These are phyloP conservation scores for Eudasyphora cyanicolor DNA, from an alignment of 2,888 invertebrate species.

Conservation along the genomic window DNA sequence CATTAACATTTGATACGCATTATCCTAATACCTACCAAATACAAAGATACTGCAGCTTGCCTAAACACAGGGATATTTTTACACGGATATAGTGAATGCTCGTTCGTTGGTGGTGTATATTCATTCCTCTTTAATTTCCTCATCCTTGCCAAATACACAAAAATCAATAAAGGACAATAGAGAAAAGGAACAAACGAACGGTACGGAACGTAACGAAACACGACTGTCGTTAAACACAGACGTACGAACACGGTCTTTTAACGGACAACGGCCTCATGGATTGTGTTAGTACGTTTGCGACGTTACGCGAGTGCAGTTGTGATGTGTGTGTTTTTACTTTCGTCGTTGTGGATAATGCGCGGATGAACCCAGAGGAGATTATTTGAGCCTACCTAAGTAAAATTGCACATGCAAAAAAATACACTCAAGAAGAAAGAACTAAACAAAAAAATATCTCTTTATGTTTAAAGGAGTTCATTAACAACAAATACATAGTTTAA, in stretches of 20 bases:
- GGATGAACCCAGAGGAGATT: constrained; percentile 28
- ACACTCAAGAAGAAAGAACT: constrained; percentile 11
- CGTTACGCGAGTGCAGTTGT: constrained; percentile 61
- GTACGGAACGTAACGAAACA: constrained; percentile 52
- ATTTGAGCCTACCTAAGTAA: constrained; percentile 30
- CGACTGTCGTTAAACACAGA: constrained; percentile 3
- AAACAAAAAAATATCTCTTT: constrained; percentile 20
- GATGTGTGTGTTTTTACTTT: constrained; percentile 43
- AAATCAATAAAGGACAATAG: constrained; percentile 65
- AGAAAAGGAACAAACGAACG: constrained; percentile 27
- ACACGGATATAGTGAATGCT: neutral
- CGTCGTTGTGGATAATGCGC: constrained; percentile 37
- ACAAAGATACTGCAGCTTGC: neutral
- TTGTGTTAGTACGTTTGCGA: constrained; percentile 61
- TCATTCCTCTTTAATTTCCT: constrained; percentile 61
- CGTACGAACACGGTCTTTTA: constrained; percentile 50
- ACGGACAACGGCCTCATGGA: constrained; percentile 69
- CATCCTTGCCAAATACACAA: constrained; percentile 64
- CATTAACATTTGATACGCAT: constrained; percentile 43
- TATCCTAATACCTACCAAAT: neutral
- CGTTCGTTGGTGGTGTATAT: constrained; percentile 27
- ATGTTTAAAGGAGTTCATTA: neutral
- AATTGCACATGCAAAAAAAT: constrained; percentile 37
- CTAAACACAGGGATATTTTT: too few relatives aligned
- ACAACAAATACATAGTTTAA: constrained; percentile 20